Percentiles rank a stretch among this genome's conserved stretches.
These are phyloP conservation scores for Criorhina ranunculi DNA, from an alignment of 2,888 invertebrate genomes.

Conservation along the genomic window DNA sequence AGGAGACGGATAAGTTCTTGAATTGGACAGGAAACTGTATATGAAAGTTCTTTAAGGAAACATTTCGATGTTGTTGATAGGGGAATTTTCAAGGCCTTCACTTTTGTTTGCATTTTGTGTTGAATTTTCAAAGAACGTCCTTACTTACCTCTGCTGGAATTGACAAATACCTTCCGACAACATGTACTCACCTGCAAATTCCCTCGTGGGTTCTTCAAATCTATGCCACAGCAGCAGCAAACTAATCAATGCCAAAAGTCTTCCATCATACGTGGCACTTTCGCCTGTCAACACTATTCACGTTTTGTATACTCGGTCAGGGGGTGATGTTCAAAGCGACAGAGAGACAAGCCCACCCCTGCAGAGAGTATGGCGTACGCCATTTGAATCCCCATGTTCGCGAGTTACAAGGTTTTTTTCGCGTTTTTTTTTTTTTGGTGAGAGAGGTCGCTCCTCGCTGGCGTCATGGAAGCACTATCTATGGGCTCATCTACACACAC, in stretches of 20 bases:
- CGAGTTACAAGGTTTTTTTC: slow-evolving; percentile 45
- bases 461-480: slow-evolving; percentile 14
- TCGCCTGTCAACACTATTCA: slow-evolving; percentile 63
- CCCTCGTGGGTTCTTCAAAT: slow-evolving; percentile 33
- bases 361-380: slow-evolving; percentile 9
- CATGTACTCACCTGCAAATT: slow-evolving; percentile 42
- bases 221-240: slow-evolving; percentile 40
- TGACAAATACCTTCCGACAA: slow-evolving; percentile 56
- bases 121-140: slow-evolving; percentile 10
- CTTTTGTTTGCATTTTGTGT: too few species aligned
- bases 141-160: slow-evolving; percentile 30
- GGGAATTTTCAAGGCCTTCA: neutral
- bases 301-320: slow-evolving; percentile 25
- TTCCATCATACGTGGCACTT: slow-evolving; percentile 64
- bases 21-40: neutral
- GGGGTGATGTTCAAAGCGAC: slow-evolving; percentile 35
- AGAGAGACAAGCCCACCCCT: slow-evolving; percentile 37
- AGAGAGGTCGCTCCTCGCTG: slow-evolving; percentile 5
- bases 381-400: slow-evolving; percentile 47
- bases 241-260: slow-evolving; percentile 70
- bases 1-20: neutral
- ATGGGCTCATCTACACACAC: neutral
- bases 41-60: neutral
- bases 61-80: neutral
- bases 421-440: slow-evolving; percentile 6